Conservation (phyloP, 2,888 invertebrate genomes). For the Synanthedon andrenaeformis region DNA sequence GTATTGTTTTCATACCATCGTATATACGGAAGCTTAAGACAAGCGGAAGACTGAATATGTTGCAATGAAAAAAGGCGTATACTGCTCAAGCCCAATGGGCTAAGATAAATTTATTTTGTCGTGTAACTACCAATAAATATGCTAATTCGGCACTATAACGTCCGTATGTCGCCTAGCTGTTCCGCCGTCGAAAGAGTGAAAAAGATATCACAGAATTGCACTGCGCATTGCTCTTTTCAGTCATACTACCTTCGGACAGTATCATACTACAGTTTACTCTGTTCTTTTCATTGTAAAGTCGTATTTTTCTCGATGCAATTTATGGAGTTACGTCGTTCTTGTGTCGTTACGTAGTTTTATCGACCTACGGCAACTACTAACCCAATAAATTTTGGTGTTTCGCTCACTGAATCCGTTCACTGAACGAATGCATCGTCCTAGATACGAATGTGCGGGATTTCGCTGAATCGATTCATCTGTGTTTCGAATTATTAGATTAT, state of each 20-base stretch:
- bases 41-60: conserved; percentile 35
- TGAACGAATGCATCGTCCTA: conserved; percentile 68
- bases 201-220: conserved; percentile 69
- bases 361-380: conserved; percentile 70
- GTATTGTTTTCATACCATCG: not conserved
- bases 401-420: conserved; percentile 64
- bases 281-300: conserved; percentile 46
- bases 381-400: conserved; percentile 71
- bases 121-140: conserved; percentile 67
- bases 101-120: conserved; percentile 64
- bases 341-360: conserved; percentile 53
- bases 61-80: conserved; percentile 31
- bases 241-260: conserved; percentile 45
- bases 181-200: conserved; percentile 61
- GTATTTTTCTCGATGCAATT: conserved; percentile 45
- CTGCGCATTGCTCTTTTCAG: conserved; percentile 68
- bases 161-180: conserved; percentile 64
- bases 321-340: conserved; percentile 52
- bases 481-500: conserved; percentile 3
- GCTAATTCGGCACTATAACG: conserved; percentile 67
- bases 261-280: conserved; percentile 50
- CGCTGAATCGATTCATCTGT: conserved; percentile 41
- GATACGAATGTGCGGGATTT: conserved; percentile 57
- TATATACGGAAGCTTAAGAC: conserved; percentile 1
- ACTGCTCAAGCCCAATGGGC: conserved; percentile 46